Percentiles rank a stretch among this genome's conserved stretches.
Evolutionary conservation across 2,888 invertebrate species (phyloP).

Genomic region (Euproctis similis): DNA sequence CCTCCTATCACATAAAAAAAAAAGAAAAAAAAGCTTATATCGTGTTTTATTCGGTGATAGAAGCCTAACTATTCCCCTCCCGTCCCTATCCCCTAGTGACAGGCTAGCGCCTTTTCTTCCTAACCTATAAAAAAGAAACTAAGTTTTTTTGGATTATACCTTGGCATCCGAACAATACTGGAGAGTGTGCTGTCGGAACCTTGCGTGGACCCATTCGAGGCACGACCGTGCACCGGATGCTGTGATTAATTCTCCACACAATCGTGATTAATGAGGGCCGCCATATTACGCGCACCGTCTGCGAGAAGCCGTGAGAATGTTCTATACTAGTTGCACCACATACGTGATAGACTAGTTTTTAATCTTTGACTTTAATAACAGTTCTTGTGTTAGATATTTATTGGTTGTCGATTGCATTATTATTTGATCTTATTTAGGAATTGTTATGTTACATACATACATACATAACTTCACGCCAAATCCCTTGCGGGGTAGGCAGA

Average conservation of each 20-base stretch:
- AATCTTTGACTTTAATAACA: conserved; percentile 22
- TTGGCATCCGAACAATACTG: conserved; percentile 30
- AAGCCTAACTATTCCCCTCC: too few relatives aligned
- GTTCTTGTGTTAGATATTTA: conserved; percentile 14
- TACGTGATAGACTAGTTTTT: conserved; percentile 30
- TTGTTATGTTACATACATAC: too few relatives aligned
- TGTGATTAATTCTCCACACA: conserved; percentile 32
- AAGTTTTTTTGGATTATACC: conserved; percentile 23
- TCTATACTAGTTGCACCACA: conserved; percentile 26
- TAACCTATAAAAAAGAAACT: too few relatives aligned
- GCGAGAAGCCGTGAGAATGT: conserved; percentile 35
- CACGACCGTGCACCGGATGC: conserved; percentile 31
- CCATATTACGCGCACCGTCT: conserved; percentile 33
- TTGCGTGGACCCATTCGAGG: conserved; percentile 30
- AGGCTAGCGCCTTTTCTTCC: too few relatives aligned
- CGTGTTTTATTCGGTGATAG: too few relatives aligned
- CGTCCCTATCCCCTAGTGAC: too few relatives aligned
- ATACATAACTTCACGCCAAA: too few relatives aligned
- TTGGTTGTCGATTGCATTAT: conserved; percentile 1
- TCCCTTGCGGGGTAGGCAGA: too few relatives aligned
- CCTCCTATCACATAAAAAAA: too few relatives aligned
- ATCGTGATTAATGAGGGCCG: conserved; percentile 37
- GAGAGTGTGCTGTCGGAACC: conserved; percentile 28
- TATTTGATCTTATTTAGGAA: too few relatives aligned
- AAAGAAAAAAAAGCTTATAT: too few relatives aligned